phyloP scores from a whole-genome alignment of 2,113 vertebrate genomes.

The Hyaena hyaena region DNA sequence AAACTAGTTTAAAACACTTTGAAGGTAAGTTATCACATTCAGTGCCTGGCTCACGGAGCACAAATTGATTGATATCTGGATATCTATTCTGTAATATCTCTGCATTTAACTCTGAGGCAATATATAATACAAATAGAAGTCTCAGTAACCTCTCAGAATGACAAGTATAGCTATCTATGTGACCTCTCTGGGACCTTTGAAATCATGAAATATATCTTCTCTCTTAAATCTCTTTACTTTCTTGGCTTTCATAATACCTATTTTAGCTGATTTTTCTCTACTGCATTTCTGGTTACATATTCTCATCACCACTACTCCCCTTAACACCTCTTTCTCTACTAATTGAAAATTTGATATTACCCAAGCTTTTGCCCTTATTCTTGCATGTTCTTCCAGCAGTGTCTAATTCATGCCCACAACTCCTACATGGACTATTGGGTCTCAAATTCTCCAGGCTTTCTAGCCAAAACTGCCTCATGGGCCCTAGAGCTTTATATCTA shows the following conservation, averaged over 20 bases:
- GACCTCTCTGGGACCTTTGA: neutral
- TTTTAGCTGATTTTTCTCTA: constrained; percentile 10
- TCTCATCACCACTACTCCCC: accelerated
- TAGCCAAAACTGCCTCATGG: neutral
- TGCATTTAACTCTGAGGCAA: neutral
- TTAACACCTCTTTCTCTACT: neutral
- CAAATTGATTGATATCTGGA: neutral
- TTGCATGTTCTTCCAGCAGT: neutral
- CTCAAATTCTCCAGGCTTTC: neutral
- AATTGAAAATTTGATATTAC: neutral
- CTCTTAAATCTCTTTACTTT: neutral
- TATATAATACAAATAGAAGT: neutral
- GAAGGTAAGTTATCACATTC: neutral
- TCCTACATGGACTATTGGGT: neutral
- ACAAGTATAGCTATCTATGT: neutral
- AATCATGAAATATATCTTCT: neutral
- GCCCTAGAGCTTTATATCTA: neutral
- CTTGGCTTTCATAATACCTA: neutral
- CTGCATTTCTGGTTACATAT: neutral
- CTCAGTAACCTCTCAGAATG: neutral
- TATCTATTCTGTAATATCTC: neutral
- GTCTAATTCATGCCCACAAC: neutral
- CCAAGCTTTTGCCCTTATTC: neutral
- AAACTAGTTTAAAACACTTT: neutral
- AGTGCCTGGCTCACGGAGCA: constrained; percentile 1